Base-by-base conservation (phyloP, 2,113 vertebrate genomes). In the Barnardius zonarius region DNA sequence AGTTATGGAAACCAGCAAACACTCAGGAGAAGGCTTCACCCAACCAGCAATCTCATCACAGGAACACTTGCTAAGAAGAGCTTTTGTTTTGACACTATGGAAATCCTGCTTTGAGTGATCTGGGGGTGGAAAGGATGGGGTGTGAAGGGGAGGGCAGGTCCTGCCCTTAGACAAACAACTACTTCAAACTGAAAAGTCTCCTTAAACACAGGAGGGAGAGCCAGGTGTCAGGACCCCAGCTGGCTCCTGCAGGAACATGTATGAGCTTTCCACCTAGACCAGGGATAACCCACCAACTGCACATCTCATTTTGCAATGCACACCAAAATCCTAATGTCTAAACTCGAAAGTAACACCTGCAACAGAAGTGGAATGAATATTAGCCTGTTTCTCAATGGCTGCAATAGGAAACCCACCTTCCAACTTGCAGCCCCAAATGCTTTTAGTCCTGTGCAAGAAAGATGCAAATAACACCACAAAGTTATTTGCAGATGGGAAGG, bases 251-350 rank as follows among this genome's bases (percentile, higher is more conserved):
- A 39, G 39, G 14, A 37, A n/a, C 67, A 88, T 16, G 24, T 10
- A 14, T 0, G 11, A 27, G 44, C n/a, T 11, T 69, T 30, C 64
- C 9, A 4, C 41, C 28, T 10, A 5, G 1, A 4, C 13, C 43
- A 84, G 54, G 30, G 39, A 46, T 24, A 59, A 49, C 22, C 20
- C 61, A 31, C 23, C 61, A 31, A 51, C 39, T 3, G 7, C 13
- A 20, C 12, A 7, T 11, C 35, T 27, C 11, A 2, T 51, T 41
- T 7, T 49, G 3, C 28, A 22, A 17, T 23, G 27, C 9, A 4
- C 9, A 20, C n/a, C 64, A 37, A 37, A 63, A 37, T 19, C 41
- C 48, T 22, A 7, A 5, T 0, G 6, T 7, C 63, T 35, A 7
- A 64, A n/a, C 33, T 37, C 35, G 25, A 2, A 73, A 59, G 33